Percentiles rank a stretch among this genome's conserved stretches.
phyloP scores from a whole-genome alignment of 2,797 vertebrate genomes.

The Chaetophractus vellerosus region DNA sequence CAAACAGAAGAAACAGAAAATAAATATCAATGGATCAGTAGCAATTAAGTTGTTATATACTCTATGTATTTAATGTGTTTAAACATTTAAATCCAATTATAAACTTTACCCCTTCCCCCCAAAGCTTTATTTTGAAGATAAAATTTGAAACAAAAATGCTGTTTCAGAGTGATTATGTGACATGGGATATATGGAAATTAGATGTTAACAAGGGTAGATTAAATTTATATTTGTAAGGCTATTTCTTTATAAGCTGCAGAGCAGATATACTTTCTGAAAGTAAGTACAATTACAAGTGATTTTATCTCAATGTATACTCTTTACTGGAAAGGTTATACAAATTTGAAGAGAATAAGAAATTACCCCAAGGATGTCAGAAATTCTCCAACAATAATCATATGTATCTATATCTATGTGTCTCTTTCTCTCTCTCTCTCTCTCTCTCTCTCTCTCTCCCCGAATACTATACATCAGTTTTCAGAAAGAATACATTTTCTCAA shows the following conservation, averaged over 20 bases:
- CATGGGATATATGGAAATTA: conserved; percentile 44
- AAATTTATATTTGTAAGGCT: conserved; percentile 64
- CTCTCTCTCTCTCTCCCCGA: too few species aligned
- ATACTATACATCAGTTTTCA: conserved; percentile 27
- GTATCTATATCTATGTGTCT: too few species aligned
- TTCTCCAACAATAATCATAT: background rate
- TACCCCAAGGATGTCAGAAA: conserved; percentile 48
- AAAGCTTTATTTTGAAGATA: conserved; percentile 74
- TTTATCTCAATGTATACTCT: conserved; percentile 47
- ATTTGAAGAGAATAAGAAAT: conserved; percentile 68
- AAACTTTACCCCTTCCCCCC: conserved; percentile 59
- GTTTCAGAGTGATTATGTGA: conserved; percentile 63
- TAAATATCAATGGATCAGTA: conserved; percentile 69
- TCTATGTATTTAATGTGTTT: background rate
- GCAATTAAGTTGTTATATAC: conserved; percentile 55
- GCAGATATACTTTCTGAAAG: conserved; percentile 65
- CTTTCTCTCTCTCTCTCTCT: too few species aligned
- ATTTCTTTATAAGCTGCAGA: conserved; percentile 52
- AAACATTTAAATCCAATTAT: conserved; percentile 53
- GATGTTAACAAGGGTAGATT: conserved; percentile 1
- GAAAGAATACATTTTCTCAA: conserved; percentile 60
- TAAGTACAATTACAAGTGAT: conserved; percentile 40
- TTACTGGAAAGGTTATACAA: conserved; percentile 61
- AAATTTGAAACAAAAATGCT: conserved; percentile 76
- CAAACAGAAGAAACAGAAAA: conserved; percentile 84